Evolutionary conservation across 1,140 invertebrate genomes (phyloP).

Genomic region (Drosophila carrolli): DNA sequence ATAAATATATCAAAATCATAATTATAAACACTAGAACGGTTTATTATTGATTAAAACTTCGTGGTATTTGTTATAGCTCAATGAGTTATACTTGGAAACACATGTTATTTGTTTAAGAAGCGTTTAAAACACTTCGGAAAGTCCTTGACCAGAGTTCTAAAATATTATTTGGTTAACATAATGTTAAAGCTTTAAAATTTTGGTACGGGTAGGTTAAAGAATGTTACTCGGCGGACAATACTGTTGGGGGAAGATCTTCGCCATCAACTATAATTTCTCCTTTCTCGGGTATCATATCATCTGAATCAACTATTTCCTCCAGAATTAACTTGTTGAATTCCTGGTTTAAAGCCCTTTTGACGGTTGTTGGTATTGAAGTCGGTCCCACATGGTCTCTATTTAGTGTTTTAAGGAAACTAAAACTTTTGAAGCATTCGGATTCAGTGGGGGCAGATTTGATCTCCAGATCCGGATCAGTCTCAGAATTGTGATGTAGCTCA

Average conservation of each 20-base stretch:
- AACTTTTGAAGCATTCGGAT: neutral
- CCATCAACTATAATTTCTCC: no score
- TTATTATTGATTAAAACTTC: neutral
- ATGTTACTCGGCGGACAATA: no score
- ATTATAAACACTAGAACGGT: neutral
- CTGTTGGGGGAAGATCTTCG: no score
- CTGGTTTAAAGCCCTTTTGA: neutral
- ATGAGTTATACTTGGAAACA: no score
- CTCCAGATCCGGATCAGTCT: neutral
- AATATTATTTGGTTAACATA: no score
- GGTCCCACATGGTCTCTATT: no score
- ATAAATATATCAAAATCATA: neutral
- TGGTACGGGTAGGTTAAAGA: no score
- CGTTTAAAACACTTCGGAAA: no score
- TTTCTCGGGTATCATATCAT: no score
- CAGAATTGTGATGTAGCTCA: conserved; percentile 3
- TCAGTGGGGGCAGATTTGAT: neutral
- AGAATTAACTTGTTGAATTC: neutral
- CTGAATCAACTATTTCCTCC: neutral
- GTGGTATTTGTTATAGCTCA: neutral
- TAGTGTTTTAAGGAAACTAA: neutral
- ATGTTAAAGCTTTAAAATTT: no score
- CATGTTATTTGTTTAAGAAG: no score
- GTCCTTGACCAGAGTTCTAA: no score
- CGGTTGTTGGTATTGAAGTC: neutral